phyloP scores from a whole-genome alignment of 1,140 invertebrate genomes.

The Dreissena polymorpha region DNA sequence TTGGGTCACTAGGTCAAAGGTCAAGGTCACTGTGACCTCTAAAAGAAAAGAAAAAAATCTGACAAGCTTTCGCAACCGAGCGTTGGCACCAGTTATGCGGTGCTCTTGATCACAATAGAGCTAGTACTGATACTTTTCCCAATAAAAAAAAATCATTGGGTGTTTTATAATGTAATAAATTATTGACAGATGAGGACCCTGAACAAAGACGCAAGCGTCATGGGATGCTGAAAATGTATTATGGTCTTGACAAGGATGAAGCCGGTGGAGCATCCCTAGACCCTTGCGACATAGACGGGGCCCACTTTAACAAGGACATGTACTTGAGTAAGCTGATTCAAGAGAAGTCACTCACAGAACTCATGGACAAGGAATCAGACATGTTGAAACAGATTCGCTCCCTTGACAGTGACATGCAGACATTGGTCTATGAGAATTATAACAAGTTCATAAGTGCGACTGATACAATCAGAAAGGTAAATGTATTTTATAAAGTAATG shows the following conservation, averaged over 20 bases:
- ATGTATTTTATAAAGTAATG: too few relatives aligned
- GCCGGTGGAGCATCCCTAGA: conserved; percentile 69
- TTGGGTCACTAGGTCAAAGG: too few relatives aligned
- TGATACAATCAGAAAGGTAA: conserved; percentile 94
- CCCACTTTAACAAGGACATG: conserved; percentile 88
- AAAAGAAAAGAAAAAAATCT: too few relatives aligned
- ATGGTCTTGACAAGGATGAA: conserved; percentile 72
- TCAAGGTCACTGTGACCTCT: too few relatives aligned
- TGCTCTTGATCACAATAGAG: too few relatives aligned
- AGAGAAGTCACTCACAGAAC: conserved; percentile 82
- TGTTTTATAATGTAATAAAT: background rate
- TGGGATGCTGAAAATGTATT: conserved; percentile 77
- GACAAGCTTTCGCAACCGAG: too few relatives aligned
- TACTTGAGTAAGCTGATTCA: conserved; percentile 79
- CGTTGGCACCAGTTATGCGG: too few relatives aligned
- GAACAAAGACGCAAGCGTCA: conserved; percentile 62
- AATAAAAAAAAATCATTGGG: too few relatives aligned
- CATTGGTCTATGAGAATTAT: conserved; percentile 99
- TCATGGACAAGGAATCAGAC: conserved; percentile 82
- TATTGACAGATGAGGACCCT: conserved; percentile 31
- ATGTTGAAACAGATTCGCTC: conserved; percentile 86
- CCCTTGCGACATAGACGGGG: conserved; percentile 91
- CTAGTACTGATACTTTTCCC: too few relatives aligned
- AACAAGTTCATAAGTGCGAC: conserved; percentile 99
- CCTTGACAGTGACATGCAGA: conserved; percentile 99